Percentiles rank a stretch among this genome's conserved stretches.
phyloP scores from a whole-genome alignment of 2,888 invertebrate genomes.

The Heliconius hortense region DNA sequence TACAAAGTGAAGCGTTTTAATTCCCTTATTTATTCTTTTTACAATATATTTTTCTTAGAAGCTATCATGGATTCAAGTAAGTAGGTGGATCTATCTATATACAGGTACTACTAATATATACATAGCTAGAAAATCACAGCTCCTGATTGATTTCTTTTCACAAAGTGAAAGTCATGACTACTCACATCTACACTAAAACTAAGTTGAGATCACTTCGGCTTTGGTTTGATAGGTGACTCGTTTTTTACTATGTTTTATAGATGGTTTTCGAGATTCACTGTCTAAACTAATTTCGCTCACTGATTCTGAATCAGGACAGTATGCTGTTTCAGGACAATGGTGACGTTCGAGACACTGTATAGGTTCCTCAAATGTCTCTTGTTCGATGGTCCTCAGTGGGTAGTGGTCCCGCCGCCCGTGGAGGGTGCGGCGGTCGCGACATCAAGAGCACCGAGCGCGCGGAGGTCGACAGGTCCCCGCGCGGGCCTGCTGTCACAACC shows the following conservation, averaged over 20 bases:
- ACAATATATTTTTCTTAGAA: slow-evolving; percentile 31
- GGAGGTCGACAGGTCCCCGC: slow-evolving; percentile 67
- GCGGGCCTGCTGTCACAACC: slow-evolving; percentile 85
- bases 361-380: slow-evolving; percentile 64
- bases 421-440: slow-evolving; percentile 66
- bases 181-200: slow-evolving; percentile 41
- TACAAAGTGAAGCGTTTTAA: slow-evolving; percentile 62
- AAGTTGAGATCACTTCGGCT: slow-evolving; percentile 62
- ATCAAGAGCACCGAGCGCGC: slow-evolving; percentile 72
- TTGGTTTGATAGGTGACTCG: slow-evolving; percentile 70
- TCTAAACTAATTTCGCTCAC: slow-evolving; percentile 72
- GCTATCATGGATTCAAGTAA: slow-evolving; percentile 25
- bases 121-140: slow-evolving; percentile 77
- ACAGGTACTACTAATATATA: slow-evolving; percentile 54
- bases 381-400: slow-evolving; percentile 62
- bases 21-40: slow-evolving; percentile 50
- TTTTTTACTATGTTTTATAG: slow-evolving; percentile 60
- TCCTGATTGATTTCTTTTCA: slow-evolving; percentile 64
- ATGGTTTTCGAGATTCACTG: slow-evolving; percentile 70
- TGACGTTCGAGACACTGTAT: slow-evolving; percentile 63
- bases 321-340: slow-evolving; percentile 54
- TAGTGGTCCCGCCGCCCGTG: slow-evolving; percentile 54
- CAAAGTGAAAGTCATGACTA: slow-evolving; percentile 39
- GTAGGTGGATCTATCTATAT: slow-evolving; percentile 45
- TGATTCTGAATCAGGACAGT: slow-evolving; percentile 68